Evolutionary conservation across 2,113 vertebrate species (phyloP), one percentile per base, ranked within the genome.

Genomic region (Charina bottae): DNA sequence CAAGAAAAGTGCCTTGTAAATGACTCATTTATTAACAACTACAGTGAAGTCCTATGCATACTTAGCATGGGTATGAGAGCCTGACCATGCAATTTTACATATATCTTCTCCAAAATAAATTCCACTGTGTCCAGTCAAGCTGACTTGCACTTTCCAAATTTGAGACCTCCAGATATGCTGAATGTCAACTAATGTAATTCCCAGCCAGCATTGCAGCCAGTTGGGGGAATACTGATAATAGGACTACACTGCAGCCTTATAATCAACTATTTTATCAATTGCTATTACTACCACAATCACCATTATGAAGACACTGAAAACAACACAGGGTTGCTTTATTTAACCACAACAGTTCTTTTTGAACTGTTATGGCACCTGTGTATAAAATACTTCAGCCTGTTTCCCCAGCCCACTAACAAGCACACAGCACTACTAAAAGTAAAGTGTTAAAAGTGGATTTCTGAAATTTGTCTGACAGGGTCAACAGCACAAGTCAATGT

Each of bases 401-500:
- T 93, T 59, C 72, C 33, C 49, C 11, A 78, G 60, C 46, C 49
- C 53, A 92, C 83, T 28, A 85, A 37, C 89, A 62, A 93, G 86
- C 53, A 88, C 17, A 9, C 10, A 54, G 85, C 4, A 55, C 37
- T 37, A 87, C 83, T 87, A 92, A 91, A 91, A 91, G 72, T 28
- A 2, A 89, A 92, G 46, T 7, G 12, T 54, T 37, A 68, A 49
- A 78, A 92, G n/a, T 55, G 21, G 89, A 55, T 87, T 88, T 92
- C 89, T 84, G 33, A 91, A 85, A 85, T 62, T 37, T 78, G 84
- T 84, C 88, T 90, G 84, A 17, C 91, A 93, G 72, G 60, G 86
- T 90, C 90, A 91, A 53, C 4, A 58, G 42, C 3, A 59, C 9
- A 10, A 23, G 49, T 68, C 84, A 6, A 1, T 60, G 72, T 15